Base-by-base conservation (phyloP, 2,888 invertebrate species). In the Gastrophysa polygoni region DNA sequence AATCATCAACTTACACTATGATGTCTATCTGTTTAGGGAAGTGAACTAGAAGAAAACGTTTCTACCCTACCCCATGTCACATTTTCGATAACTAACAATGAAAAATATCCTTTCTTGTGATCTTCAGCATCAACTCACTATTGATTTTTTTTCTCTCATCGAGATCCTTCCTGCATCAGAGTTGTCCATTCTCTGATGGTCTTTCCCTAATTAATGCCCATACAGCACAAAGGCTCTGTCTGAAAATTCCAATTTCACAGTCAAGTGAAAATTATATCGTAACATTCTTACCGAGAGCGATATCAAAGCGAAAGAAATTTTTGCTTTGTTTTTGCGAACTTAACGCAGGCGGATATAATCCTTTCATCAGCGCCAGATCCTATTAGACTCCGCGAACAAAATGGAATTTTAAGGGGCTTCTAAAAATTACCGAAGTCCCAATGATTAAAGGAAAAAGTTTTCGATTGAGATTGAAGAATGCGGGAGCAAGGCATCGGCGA, bases 391-490 rank as follows among this genome's bases (percentile, higher is more conserved):
- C 14, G 14, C 65, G 68, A 66, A 71, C 72, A 74, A 73, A 75
- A 74, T 73, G 72, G 38, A 72, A 74, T 74, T 74, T n/a, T 75
- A 72, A 71, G 73, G 72, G 73, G 73, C 73, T 72, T 73, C 71
- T 72, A 71, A 74, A 75, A 75, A 73, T 73, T 73, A 72, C 69
- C 54, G 61, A 63, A 71, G 68, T 68, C 68, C 59, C 52, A 48
- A 54, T 71, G 75, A 76, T 76, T 75, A 74, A 75, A 75, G 74
- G 69, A 72, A 68, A 69, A 75, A 75, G 69, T 71, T 75, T 76
- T 73, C 73, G 74, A 74, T 74, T 75, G 71, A 66, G 64, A 72
- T 57, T 67, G 70, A 68, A 70, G 69, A 70, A 67, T 69, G 70
- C 68, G 38, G 14, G 14, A 14, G 14, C 10, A 32, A 8, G 8